Base-by-base conservation (phyloP, 2,888 invertebrate genomes). In the Melanchra persicariae region DNA sequence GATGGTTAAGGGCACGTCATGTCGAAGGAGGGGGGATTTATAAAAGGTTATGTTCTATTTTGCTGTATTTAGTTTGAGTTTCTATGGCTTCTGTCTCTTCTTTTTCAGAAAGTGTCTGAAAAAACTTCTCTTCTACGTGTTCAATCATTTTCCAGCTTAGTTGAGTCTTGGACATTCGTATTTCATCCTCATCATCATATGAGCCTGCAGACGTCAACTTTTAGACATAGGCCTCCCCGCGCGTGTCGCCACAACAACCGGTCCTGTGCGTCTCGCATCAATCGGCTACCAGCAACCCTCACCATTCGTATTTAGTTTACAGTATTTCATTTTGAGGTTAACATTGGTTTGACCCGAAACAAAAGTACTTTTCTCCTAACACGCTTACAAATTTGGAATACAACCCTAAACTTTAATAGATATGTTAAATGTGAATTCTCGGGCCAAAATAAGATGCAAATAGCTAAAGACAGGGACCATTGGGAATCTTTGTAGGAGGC, bases 1-100 rank as follows among this genome's bases (percentile, higher is more conserved):
- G 47, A 75, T 75, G 67, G 66, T 37, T 54, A 43, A 47, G 45
- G 47, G 47, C 61, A 74, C 22, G 54, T 49, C 52, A 62, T 40
- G 45, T 58, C 17, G 26, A 26, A 19, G 19, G 26, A 17, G 12
- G 43, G 24, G 22, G 47, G 22, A 15, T 51, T 17, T 40, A 45
- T 40, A 37, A 49, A 24, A 37, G 17, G 9, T 22, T 77, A 43
- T 22, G 26, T 49, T 60, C 19, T 55, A 49, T 55, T 51, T 49
- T 30, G 12, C 37, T 40, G 15, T 37, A 37, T n/a, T 8, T 43
- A 19, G 26, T 49, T 34, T 22, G 34, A 12, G n/a, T 30, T 22
- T 15, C 15, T 10, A 26, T 19, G 5, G 15, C 40, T 40, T 40
- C 40, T 40, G 2, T 17, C 17, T 26, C 24, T 6, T 43, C 0